Conservation (phyloP, 2,113 vertebrate genomes). For the Notothenia coriiceps region DNA sequence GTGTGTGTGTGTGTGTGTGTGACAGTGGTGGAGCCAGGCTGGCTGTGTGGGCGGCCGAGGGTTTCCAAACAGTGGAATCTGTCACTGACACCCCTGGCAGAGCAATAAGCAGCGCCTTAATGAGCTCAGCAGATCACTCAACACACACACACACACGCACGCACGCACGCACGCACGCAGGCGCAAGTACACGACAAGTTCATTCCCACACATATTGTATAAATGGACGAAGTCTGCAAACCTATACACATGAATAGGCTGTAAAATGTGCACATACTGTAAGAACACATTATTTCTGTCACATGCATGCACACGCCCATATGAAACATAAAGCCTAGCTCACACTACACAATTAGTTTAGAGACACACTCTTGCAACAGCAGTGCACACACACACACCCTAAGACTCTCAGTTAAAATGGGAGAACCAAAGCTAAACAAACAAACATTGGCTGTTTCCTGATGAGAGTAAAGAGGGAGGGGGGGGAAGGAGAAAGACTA, state of each 20-base stretch:
- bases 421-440: conserved; percentile 4
- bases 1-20: conserved; percentile 38
- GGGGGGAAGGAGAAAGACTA: not conserved
- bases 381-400: not conserved
- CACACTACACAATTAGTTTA: not conserved
- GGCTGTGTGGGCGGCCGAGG: conserved; percentile 76
- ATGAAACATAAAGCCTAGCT: not conserved
- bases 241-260: not conserved
- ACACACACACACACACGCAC: conserved; percentile 32
- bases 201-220: conserved; percentile 12
- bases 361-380: too few species aligned
- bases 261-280: not conserved
- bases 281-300: not conserved
- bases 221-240: not conserved
- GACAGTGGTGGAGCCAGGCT: conserved; percentile 77
- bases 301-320: not conserved
- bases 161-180: conserved; percentile 7
- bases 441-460: conserved; percentile 17
- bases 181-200: conserved; percentile 13
- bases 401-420: not conserved
- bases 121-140: conserved; percentile 77
- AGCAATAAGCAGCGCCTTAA: conserved; percentile 74
- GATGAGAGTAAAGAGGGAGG: not conserved
- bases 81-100: conserved; percentile 77
- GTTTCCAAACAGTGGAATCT: conserved; percentile 84